Evolutionary conservation across 2,113 vertebrate genomes (phyloP).

Genomic region (Osmerus eperlanus): DNA sequence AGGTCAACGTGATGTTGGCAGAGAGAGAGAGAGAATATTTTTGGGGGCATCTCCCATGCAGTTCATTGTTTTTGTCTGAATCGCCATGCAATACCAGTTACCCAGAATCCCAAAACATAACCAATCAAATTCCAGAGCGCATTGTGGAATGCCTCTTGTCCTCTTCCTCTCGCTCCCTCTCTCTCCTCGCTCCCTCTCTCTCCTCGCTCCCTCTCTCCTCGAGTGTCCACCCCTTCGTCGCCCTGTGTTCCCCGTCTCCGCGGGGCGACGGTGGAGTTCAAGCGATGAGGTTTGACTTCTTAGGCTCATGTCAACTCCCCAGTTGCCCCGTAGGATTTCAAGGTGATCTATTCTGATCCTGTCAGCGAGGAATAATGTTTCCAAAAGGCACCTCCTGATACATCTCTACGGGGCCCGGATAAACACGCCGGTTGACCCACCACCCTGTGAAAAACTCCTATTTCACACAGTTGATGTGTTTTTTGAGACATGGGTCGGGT

Average conservation of each 20-base stretch:
- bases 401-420: not conserved
- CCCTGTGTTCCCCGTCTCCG: not conserved
- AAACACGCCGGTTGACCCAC: not conserved
- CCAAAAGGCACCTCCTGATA: not conserved
- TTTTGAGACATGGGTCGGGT: no score
- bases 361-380: not conserved
- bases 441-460: not conserved
- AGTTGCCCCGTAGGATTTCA: not conserved
- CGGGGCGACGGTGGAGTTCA: no score
- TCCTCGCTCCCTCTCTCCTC: not conserved
- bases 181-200: no score
- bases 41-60: conserved; percentile 8
- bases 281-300: not conserved
- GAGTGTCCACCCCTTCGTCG: not conserved
- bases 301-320: not conserved
- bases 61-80: conserved; percentile 37
- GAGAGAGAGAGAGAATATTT: conserved; percentile 14
- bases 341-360: not conserved
- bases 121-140: conserved; percentile 1
- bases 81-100: conserved; percentile 35
- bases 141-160: not conserved
- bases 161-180: no score
- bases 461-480: not conserved
- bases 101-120: conserved; percentile 23
- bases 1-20: not conserved